Evolutionary conservation across 2,888 invertebrate species (phyloP).

Genomic region (Brachyopa scutellaris): DNA sequence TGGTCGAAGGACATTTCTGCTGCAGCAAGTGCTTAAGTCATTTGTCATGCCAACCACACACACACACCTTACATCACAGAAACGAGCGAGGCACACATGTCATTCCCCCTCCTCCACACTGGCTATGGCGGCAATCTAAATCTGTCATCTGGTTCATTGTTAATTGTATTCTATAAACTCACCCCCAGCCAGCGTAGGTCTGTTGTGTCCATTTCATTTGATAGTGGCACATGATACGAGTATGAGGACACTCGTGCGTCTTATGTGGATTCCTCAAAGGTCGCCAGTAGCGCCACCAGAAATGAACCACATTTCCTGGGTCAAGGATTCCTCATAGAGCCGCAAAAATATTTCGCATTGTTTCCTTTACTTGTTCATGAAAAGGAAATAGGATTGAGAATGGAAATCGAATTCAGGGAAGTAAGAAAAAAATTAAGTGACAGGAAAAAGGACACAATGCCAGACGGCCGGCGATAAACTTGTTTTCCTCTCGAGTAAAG

Average conservation of each 20-base stretch:
- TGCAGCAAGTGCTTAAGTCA: constrained; percentile 65
- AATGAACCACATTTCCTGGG: constrained; percentile 49
- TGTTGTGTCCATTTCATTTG: constrained; percentile 55
- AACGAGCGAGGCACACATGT: constrained; percentile 10
- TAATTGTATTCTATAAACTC: constrained; percentile 58
- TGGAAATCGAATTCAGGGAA: constrained; percentile 33
- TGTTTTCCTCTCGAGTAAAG: constrained; percentile 6
- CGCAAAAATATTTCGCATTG: constrained; percentile 31
- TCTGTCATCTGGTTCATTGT: constrained; percentile 70
- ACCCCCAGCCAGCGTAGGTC: constrained; percentile 19
- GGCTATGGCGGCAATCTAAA: constrained; percentile 56
- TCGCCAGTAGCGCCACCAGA: constrained; percentile 6
- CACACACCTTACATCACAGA: constrained; percentile 19
- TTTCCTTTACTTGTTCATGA: constrained; percentile 4
- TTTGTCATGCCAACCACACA: constrained; percentile 65
- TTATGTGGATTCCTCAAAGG: not conserved
- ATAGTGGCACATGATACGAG: constrained; percentile 54
- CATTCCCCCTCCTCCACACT: not conserved
- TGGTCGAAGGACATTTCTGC: constrained; percentile 62
- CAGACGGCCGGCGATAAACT: constrained; percentile 14
- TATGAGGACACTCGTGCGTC: constrained; percentile 39
- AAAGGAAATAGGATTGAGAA: constrained; percentile 38
- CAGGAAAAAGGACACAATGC: constrained; percentile 22
- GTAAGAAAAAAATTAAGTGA: constrained; percentile 8
- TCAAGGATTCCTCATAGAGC: constrained; percentile 46